Conservation (phyloP, 2,888 invertebrate species). For the Rhorus exstirpatorius region DNA sequence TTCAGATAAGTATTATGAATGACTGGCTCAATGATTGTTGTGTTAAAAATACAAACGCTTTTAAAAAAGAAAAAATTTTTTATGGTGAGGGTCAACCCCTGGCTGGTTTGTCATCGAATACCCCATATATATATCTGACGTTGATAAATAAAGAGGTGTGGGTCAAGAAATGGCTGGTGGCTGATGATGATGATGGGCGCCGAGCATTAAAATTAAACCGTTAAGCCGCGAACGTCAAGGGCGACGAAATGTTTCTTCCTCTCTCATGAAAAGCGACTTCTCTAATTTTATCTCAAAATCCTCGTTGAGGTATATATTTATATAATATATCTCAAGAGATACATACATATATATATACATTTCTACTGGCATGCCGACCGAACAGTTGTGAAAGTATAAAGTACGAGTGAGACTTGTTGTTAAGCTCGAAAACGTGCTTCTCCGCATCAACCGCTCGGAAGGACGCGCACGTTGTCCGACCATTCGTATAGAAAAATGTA, state of each 20-base stretch:
- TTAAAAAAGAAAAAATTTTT: too few relatives aligned
- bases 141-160: not conserved
- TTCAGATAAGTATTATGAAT: too few relatives aligned
- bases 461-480: constrained; percentile 1
- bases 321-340: too few relatives aligned
- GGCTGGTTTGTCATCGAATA: too few relatives aligned
- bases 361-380: not conserved
- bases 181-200: constrained; percentile 14
- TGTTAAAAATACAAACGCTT: too few relatives aligned
- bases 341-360: constrained; percentile 14
- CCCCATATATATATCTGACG: not conserved
- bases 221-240: constrained; percentile 57
- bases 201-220: constrained; percentile 55
- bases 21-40: too few relatives aligned
- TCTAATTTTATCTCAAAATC: constrained; percentile 49
- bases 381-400: constrained; percentile 22
- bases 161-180: constrained; percentile 8
- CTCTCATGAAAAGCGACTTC: constrained; percentile 47
- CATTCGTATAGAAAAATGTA: not conserved
- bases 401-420: constrained; percentile 13
- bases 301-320: not conserved
- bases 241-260: constrained; percentile 45
- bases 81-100: too few relatives aligned
- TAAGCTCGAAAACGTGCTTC: constrained; percentile 42
- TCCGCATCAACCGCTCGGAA: constrained; percentile 17